These are phyloP conservation scores for Morone chrysops DNA, from an alignment of 2,113 vertebrate genomes.

Conservation along the genomic window DNA sequence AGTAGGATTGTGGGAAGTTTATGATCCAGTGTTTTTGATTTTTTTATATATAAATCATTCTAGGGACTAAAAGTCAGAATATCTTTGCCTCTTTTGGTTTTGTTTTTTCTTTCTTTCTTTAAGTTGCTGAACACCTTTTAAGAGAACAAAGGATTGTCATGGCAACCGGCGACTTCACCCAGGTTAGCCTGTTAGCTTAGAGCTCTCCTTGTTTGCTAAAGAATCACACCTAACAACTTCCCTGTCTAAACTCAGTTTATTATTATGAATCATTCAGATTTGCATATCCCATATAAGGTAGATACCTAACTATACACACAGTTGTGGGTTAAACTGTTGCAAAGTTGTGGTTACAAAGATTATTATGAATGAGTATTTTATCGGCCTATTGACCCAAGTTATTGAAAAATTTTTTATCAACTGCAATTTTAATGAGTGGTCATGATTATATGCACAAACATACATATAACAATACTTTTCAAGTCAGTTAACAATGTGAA, in stretches of 20 bases:
- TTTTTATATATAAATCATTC: no score
- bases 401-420: background rate
- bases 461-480: background rate
- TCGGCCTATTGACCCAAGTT: background rate
- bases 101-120: no score
- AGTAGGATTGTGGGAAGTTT: no score
- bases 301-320: background rate
- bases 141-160: background rate
- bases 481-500: conserved; percentile 8
- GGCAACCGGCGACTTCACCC: background rate
- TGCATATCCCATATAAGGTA: no score
- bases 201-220: background rate
- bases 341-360: background rate
- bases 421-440: background rate
- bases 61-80: no score
- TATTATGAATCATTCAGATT: background rate
- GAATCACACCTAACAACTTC: background rate
- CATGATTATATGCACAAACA: background rate
- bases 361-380: no score
- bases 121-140: no score
- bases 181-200: background rate
- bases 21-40: no score
- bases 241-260: background rate
- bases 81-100: no score
- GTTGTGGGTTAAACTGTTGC: background rate